A percentile compares a stretch with the other conserved stretches of the same genome.
Evolutionary conservation across 2,113 vertebrate genomes (phyloP).

Genomic region (Silurus meridionalis): DNA sequence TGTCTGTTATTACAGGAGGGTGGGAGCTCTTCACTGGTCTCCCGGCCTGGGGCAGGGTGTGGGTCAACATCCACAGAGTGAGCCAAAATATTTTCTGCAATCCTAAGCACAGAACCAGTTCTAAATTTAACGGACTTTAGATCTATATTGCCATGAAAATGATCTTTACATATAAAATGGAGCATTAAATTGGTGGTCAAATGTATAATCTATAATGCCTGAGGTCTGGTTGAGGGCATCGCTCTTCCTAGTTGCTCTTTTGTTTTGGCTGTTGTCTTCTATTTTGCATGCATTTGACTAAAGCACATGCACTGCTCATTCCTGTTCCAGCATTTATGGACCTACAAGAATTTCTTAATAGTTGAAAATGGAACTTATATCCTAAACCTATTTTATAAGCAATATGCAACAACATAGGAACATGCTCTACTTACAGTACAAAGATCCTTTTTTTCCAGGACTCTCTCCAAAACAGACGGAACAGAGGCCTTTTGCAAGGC

Average conservation of each 20-base stretch:
- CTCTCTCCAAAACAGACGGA: slow-evolving; percentile 50
- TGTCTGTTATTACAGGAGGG: slow-evolving; percentile 8
- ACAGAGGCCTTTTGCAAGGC: slow-evolving; percentile 28
- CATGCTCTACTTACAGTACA: background rate
- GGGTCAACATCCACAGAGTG: background rate
- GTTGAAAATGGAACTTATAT: background rate
- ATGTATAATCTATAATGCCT: background rate
- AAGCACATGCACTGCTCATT: background rate
- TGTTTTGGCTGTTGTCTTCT: background rate
- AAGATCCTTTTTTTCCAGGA: slow-evolving; percentile 30
- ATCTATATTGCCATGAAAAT: background rate
- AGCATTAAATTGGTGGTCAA: background rate
- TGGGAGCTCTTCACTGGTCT: background rate
- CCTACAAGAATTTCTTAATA: background rate
- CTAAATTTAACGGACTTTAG: background rate
- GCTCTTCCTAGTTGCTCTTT: background rate
- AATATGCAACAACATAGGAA: background rate
- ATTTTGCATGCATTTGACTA: background rate
- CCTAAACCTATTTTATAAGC: background rate
- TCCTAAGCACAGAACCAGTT: slow-evolving; percentile 7
- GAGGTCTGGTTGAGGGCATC: background rate
- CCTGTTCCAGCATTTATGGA: background rate
- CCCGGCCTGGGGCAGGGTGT: slow-evolving; percentile 6
- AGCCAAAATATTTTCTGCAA: slow-evolving; percentile 19
- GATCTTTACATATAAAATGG: background rate